Conservation (phyloP, 2,797 vertebrate genomes). For the Gallirallus australis region DNA sequence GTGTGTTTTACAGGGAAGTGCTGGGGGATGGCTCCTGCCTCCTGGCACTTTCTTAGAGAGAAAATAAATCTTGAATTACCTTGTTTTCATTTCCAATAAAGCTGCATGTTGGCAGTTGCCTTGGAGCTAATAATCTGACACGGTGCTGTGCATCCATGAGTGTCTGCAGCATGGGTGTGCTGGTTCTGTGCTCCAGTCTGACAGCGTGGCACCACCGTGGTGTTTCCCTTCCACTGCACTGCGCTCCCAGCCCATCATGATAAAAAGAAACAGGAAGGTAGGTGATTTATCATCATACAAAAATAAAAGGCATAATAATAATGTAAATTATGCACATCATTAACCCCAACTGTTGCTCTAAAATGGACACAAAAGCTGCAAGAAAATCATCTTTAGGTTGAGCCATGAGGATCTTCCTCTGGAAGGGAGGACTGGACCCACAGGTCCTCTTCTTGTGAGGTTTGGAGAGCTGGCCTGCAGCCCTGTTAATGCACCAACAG, state of each 20-base stretch:
- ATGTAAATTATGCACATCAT: conserved; percentile 21
- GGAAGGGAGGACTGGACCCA: background rate
- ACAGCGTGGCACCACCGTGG: background rate
- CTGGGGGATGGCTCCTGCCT: background rate
- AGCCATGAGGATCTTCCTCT: rapidly evolving
- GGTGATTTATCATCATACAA: background rate
- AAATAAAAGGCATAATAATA: background rate
- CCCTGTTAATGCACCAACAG: background rate
- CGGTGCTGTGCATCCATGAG: background rate
- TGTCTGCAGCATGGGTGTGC: background rate
- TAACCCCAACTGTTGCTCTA: background rate
- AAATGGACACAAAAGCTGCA: background rate
- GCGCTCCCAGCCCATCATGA: background rate
- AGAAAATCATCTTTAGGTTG: background rate
- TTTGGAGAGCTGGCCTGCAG: background rate
- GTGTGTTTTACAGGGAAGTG: background rate
- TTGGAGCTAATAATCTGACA: background rate
- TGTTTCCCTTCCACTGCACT: background rate
- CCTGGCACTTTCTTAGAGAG: background rate
- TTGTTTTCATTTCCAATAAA: background rate
- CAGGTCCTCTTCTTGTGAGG: background rate
- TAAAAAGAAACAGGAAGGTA: background rate
- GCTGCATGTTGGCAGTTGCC: background rate
- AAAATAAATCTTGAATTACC: background rate
- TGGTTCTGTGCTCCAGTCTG: background rate